These are phyloP conservation scores for Peromyscus melanophrys DNA, from an alignment of 2,797 vertebrate genomes.

Conservation along the genomic window DNA sequence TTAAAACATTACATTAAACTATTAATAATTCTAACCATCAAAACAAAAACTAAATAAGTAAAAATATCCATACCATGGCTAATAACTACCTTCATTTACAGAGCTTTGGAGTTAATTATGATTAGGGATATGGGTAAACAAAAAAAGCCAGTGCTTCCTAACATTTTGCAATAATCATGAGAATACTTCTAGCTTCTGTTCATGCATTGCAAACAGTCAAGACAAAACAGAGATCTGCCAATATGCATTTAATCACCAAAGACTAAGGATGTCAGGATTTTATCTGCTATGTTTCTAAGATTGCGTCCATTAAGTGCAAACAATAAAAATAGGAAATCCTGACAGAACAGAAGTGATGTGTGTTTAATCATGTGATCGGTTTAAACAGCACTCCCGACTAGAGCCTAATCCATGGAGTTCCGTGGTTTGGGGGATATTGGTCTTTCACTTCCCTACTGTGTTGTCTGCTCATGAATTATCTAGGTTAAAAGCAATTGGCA, in stretches of 20 bases:
- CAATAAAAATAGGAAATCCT: slow-evolving; percentile 92
- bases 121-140: neutral
- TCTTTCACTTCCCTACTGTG: neutral
- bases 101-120: neutral
- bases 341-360: slow-evolving; percentile 95
- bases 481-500: neutral
- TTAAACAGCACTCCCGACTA: slow-evolving; percentile 95
- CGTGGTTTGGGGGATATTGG: neutral
- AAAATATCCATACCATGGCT: neutral
- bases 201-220: slow-evolving; percentile 81
- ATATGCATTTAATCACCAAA: slow-evolving; percentile 91
- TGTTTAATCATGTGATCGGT: slow-evolving; percentile 91
- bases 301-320: slow-evolving; percentile 96
- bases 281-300: slow-evolving; percentile 94
- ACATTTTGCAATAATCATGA: neutral
- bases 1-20: neutral
- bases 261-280: slow-evolving; percentile 93
- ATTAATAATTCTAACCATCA: neutral
- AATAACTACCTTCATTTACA: neutral
- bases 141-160: neutral
- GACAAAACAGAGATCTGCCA: slow-evolving; percentile 90
- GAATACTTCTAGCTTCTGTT: slow-evolving; percentile 91
- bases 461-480: neutral
- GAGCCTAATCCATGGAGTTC: slow-evolving; percentile 89
- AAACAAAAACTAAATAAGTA: neutral